A percentile compares a stretch with the other conserved stretches of the same genome.
These are phyloP conservation scores for Delichon dasypus DNA, from an alignment of 2,797 vertebrate genomes.

Conservation along the genomic window DNA sequence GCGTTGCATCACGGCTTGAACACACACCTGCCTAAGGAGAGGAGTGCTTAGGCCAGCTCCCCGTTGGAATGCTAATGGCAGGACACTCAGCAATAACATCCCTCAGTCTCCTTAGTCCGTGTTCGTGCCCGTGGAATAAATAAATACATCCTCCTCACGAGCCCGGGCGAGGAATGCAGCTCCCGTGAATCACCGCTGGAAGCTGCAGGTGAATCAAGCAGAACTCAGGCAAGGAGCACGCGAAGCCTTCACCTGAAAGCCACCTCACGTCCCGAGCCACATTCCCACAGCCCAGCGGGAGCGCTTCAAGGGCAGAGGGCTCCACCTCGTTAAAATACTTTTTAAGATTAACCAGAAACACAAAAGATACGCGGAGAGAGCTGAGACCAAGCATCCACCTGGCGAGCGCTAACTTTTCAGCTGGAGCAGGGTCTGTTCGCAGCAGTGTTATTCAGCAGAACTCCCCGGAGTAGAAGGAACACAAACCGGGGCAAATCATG, in stretches of 20 bases:
- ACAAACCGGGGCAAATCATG: not conserved
- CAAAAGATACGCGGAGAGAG: not conserved
- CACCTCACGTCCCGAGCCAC: not conserved
- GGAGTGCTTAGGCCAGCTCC: not conserved
- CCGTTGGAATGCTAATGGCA: not conserved
- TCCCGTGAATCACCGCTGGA: not conserved
- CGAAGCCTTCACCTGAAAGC: not conserved
- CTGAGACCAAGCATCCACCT: not conserved
- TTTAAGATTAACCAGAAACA: not conserved
- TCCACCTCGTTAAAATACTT: not conserved
- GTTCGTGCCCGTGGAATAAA: not conserved
- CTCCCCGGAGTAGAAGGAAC: not conserved
- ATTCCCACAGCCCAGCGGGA: not conserved
- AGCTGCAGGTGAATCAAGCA: slow-evolving; percentile 23
- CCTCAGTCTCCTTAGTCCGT: not conserved
- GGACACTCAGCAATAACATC: not conserved
- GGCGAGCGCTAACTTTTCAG: not conserved
- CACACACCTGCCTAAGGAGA: not conserved
- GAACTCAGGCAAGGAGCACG: not conserved
- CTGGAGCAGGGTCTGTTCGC: not conserved
- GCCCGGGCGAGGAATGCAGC: not conserved
- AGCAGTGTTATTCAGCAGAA: not conserved
- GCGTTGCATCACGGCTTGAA: not conserved
- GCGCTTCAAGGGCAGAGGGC: not conserved
- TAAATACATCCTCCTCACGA: not conserved